These are phyloP conservation scores for Euclidia mi DNA, from an alignment of 2,888 invertebrate species.

Conservation along the genomic window DNA sequence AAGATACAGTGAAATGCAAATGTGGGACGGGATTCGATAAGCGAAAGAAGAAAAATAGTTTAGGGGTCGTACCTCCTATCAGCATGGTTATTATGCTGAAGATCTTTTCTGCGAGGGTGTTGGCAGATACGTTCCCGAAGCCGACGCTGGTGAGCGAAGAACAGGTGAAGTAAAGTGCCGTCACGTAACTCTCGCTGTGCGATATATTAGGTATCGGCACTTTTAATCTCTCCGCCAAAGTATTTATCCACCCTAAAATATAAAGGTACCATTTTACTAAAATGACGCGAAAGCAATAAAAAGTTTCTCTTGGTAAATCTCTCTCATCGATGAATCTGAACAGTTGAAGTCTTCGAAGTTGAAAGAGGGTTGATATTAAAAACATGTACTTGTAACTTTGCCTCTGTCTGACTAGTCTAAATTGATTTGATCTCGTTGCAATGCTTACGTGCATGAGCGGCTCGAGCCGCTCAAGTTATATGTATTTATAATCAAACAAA, in stretches of 20 bases:
- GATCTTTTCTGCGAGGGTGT: conserved; percentile 98
- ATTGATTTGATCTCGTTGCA: too few relatives aligned
- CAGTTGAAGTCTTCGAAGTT: too few relatives aligned
- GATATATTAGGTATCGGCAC: conserved; percentile 94
- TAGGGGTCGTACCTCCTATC: conserved; percentile 95
- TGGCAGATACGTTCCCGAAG: conserved; percentile 99
- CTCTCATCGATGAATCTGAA: background rate
- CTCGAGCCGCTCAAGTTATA: too few relatives aligned
- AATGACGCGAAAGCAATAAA: conserved; percentile 38
- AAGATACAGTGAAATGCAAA: conserved; percentile 14
- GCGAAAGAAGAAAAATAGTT: too few relatives aligned
- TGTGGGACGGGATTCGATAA: too few relatives aligned
- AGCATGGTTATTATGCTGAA: conserved; percentile 99
- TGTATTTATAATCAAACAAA: too few relatives aligned
- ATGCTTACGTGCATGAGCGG: too few relatives aligned
- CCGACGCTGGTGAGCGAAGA: conserved; percentile 99
- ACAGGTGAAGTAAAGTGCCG: conserved; percentile 98
- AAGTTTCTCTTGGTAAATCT: conserved; percentile 15
- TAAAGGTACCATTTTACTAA: conserved; percentile 37
- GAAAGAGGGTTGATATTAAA: too few relatives aligned
- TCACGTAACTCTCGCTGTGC: conserved; percentile 97
- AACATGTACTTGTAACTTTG: too few relatives aligned
- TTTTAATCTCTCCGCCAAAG: conserved; percentile 96
- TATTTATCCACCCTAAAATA: conserved; percentile 96
- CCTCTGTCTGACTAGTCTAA: too few relatives aligned